Base-by-base conservation (phyloP, 2,113 vertebrate genomes). In the Protobothrops mucrosquamatus region DNA sequence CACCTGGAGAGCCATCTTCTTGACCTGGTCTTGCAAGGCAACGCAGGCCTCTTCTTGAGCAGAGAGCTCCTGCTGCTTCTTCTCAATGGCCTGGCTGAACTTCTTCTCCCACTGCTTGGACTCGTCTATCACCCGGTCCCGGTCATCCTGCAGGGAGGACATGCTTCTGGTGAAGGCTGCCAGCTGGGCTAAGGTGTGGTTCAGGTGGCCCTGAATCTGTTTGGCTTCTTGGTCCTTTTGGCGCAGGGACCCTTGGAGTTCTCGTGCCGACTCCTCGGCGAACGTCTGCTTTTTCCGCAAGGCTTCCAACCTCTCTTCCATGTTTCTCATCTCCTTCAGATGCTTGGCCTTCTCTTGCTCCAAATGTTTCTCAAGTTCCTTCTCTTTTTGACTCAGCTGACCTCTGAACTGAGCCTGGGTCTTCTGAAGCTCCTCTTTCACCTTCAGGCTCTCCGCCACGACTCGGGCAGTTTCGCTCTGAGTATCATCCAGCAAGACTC, bases 91-190 rank as follows among this genome's bases (percentile, higher is more conserved):
- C 85, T 98, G 97, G 7, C 98, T 97, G 93, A 99, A 99, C 87
- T 98, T 99, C 81, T 91, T 98, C 97, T 99, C 99, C 99, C 99
- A 99, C 6, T 98, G 98, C 94, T 97, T 98, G 86, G 98, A 97
- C 96, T 99, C 98, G 3, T 99, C 98, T 93, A 99, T 95, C 87
- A 99, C 98, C 52, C 99, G 97, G 93, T 99, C 99, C 8, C 99
- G 97, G 95, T 99, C 99, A 24, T 99, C 98, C 94, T 99, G 99
- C 94, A 99, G 98, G 9, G 99, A 99, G 22, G 98, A 99, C 99
- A 99, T 99, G 96, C 98, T 99, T 89, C 98, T 98, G 0, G 98
- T 98, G 96, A 99, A 99, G 93, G 99, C 99, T 0, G 98, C 98
- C 43, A 99, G 98, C 92, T 99, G 97, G 56, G 99, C 99, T 90